Evolutionary conservation across 2,113 vertebrate genomes (phyloP).

Genomic region (Salvelinus namaycush): DNA sequence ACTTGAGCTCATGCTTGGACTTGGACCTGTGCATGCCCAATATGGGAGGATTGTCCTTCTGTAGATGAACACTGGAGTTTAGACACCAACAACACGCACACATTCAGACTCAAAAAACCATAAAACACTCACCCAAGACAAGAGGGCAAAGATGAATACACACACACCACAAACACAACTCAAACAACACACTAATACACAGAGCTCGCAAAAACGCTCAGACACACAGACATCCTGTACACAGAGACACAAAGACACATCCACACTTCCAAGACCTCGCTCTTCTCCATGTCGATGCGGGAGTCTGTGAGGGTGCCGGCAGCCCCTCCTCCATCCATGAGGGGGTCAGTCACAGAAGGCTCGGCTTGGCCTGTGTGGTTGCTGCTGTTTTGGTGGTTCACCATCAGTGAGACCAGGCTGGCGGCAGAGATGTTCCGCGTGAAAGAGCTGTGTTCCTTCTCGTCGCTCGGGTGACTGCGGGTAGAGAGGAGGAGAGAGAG

Average conservation of each 20-base stretch:
- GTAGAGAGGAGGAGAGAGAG: background rate
- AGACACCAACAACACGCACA: background rate
- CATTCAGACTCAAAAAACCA: background rate
- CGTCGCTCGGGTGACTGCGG: conserved; percentile 90
- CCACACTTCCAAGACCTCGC: conserved; percentile 49
- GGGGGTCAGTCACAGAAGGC: conserved; percentile 86
- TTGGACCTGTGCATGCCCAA: conserved; percentile 88
- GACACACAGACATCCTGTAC: background rate
- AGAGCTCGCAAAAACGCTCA: background rate
- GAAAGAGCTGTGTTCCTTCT: conserved; percentile 92
- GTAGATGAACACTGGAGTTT: background rate
- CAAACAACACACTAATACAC: background rate
- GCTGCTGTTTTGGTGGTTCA: conserved; percentile 79
- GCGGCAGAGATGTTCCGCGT: conserved; percentile 92
- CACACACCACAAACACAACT: background rate
- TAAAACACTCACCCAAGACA: background rate
- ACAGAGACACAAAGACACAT: background rate
- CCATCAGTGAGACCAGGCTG: conserved; percentile 88
- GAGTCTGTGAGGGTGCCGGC: conserved; percentile 63
- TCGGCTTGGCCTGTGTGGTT: conserved; percentile 80
- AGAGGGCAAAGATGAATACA: no score
- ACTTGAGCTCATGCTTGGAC: conserved; percentile 95
- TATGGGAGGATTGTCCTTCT: conserved; percentile 1
- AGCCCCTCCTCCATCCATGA: conserved; percentile 71
- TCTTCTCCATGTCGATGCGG: conserved; percentile 81